A percentile compares a stretch with the other conserved stretches of the same genome.
Conservation (phyloP, 1,140 invertebrate species). For the Drosophila guanche region DNA sequence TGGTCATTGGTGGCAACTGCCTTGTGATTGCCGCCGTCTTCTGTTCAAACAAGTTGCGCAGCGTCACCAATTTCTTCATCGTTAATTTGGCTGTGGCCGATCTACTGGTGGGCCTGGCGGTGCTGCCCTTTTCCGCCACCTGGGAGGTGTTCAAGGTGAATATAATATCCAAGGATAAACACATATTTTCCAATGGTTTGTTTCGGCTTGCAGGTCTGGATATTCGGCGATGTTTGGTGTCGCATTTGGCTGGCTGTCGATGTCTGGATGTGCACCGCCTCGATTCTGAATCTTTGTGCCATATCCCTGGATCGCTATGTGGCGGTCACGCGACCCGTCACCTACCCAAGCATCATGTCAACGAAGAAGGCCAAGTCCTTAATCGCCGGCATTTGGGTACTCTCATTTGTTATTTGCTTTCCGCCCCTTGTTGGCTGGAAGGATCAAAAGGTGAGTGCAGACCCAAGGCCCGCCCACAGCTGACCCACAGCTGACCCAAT, state of each 20-base stretch:
- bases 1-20: conserved; percentile 94
- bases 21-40: conserved; percentile 96
- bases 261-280: conserved; percentile 98
- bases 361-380: conserved; percentile 93
- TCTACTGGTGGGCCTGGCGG: conserved; percentile 94
- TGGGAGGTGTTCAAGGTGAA: conserved; percentile 94
- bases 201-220: conserved; percentile 90
- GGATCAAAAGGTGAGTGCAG: conserved; percentile 87
- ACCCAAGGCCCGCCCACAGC: background rate
- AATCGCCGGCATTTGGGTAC: conserved; percentile 95
- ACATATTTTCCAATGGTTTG: background rate
- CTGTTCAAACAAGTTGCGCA: conserved; percentile 92
- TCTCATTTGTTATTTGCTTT: conserved; percentile 98
- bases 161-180: background rate
- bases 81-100: conserved; percentile 96
- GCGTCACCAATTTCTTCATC: conserved; percentile 98
- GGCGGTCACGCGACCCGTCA: conserved; percentile 96
- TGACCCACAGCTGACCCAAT: conserved; percentile 28
- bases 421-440: conserved; percentile 98
- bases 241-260: conserved; percentile 96
- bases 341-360: conserved; percentile 97
- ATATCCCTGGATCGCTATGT: conserved; percentile 97
- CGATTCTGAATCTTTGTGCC: conserved; percentile 95
- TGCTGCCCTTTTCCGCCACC: conserved; percentile 95
- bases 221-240: conserved; percentile 96